Percentiles rank a stretch among this genome's conserved stretches.
phyloP scores from a whole-genome alignment of 2,888 invertebrate genomes.

The Abrostola tripartita region DNA sequence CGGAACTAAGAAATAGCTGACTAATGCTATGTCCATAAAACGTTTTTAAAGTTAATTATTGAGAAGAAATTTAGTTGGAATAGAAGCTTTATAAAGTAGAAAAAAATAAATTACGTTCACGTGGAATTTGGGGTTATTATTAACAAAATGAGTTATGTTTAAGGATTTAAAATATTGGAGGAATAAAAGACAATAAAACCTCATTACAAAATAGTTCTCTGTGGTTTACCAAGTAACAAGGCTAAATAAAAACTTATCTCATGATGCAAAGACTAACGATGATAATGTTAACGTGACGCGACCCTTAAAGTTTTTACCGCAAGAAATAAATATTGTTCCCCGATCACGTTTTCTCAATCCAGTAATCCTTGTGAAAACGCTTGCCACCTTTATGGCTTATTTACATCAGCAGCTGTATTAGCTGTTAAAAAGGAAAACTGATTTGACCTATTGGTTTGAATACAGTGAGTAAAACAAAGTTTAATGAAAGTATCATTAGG shows the following conservation, averaged over 20 bases:
- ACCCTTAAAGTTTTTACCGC: constrained; percentile 6
- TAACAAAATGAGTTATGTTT: too few species aligned
- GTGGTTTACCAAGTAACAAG: too few species aligned
- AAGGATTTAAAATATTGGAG: too few species aligned
- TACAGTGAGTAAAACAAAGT: background rate
- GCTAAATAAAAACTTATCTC: background rate
- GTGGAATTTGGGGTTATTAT: too few species aligned
- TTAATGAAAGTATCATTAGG: background rate
- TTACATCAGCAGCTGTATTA: background rate
- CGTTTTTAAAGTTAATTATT: constrained; percentile 15
- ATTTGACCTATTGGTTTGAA: background rate
- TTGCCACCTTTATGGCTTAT: constrained; percentile 14
- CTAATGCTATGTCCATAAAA: constrained; percentile 19
- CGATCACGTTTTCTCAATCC: constrained; percentile 29
- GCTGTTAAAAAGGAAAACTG: background rate
- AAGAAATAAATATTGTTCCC: constrained; percentile 19
- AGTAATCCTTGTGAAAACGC: constrained; percentile 26
- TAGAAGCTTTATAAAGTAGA: too few species aligned
- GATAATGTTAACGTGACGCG: constrained; percentile 9
- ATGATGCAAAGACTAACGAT: background rate
- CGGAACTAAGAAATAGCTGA: constrained; percentile 27
- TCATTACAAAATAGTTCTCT: too few species aligned
- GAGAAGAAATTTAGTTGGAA: too few species aligned
- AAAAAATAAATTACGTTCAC: too few species aligned
- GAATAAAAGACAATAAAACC: too few species aligned